Percentiles rank a stretch among this genome's conserved stretches.
phyloP scores from a whole-genome alignment of 1,140 invertebrate species.

The Sminthurides bifidus region DNA sequence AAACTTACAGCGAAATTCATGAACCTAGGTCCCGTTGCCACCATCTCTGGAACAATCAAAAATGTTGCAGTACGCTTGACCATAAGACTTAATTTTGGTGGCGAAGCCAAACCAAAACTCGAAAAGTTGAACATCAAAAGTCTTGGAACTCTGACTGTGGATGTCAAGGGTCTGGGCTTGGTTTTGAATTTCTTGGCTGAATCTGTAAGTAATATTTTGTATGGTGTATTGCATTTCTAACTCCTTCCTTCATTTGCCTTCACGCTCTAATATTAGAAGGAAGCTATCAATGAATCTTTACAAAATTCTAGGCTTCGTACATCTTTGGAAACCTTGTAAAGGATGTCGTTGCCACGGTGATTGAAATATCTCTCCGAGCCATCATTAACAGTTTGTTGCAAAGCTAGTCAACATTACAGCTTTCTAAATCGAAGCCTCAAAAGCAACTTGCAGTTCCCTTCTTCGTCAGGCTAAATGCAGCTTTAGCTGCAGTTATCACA shows the following conservation, averaged over 20 bases:
- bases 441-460: too few relatives aligned
- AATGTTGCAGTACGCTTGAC: constrained; percentile 2
- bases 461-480: too few relatives aligned
- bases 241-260: background rate
- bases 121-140: constrained; percentile 20
- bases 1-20: constrained; percentile 12
- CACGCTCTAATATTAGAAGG: background rate
- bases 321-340: constrained; percentile 14
- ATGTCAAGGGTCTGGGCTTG: constrained; percentile 17
- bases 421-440: too few relatives aligned
- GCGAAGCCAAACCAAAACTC: background rate
- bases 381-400: constrained; percentile 9
- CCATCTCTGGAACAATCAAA: constrained; percentile 9
- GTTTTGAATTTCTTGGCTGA: constrained; percentile 21
- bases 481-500: too few relatives aligned
- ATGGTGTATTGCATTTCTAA: background rate
- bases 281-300: background rate
- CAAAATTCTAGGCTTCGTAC: background rate
- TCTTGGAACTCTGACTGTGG: constrained; percentile 8
- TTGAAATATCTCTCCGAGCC: constrained; percentile 8
- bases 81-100: background rate
- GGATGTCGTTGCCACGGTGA: constrained; percentile 2
- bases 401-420: too few relatives aligned
- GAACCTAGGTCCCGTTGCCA: constrained; percentile 15
- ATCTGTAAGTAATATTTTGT: constrained; percentile 11